Evolutionary conservation across 2,797 vertebrate species (phyloP), one percentile per base, ranked within the genome.

Genomic region (Sebastes oblongus): DNA sequence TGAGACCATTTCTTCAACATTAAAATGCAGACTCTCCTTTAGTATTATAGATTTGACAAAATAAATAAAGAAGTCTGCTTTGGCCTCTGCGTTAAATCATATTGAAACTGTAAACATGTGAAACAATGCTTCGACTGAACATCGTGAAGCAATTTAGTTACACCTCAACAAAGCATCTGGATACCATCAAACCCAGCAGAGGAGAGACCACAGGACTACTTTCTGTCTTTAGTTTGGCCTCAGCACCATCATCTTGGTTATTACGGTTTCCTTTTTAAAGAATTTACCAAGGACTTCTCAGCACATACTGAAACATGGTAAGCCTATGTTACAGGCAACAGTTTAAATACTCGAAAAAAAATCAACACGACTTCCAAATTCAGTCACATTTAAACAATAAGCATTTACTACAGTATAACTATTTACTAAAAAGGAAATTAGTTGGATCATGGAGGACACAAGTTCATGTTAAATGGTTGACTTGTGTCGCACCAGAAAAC

Each of bases 91-190:
- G 18, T 67, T 16, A 42, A 72, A 30, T 34, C 8, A 4, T 14
- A 14, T 56, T 56, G 12, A 18, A 36, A 25, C 64, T n/a, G 7
- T 30, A 73, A 54, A 66, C 6, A 13, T 1, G 20, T 61, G 71
- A 79, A 75, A 88, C 79, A 39, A 78, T 72, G 74, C 58, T 64
- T 24, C 3, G 0, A 64, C 82, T 86, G 59, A 59, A 56, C 50
- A 55, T 67, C 72, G 42, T 72, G 69, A 66, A 34, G 3, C 32
- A 58, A 76, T 81, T 72, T 36, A 54, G 76, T 91, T 88, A 70
- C 84, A 70, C 84, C 67, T 78, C 32, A 32, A 74, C 74, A 42
- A 65, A 64, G 70, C 86, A 90, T 90, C 83, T 89, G 90, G 88
- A 91, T 82, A 32, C 30, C 46, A 82, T 89, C 81, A 70, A 29